Evolutionary conservation across 2,113 vertebrate genomes (phyloP).

Genomic region (Petromus typicus): DNA sequence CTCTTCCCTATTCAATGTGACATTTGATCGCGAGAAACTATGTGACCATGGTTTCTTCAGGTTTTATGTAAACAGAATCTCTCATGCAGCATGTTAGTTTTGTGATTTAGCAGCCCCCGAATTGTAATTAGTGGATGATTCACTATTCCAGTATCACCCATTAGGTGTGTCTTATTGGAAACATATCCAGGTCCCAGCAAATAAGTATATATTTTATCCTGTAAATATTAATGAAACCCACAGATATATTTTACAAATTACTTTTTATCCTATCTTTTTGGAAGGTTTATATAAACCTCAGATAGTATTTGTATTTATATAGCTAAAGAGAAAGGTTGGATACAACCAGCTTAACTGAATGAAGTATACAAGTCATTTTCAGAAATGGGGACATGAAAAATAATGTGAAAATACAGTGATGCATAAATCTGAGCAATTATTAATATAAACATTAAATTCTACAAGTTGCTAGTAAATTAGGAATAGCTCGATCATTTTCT

Average conservation of each 20-base stretch:
- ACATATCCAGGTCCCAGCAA: not conserved
- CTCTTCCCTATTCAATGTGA: not conserved
- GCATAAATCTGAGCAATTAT: not conserved
- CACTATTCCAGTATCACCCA: not conserved
- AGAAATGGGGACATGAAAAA: not conserved
- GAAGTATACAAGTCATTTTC: not conserved
- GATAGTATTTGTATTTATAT: not conserved
- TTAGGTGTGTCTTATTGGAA: not conserved
- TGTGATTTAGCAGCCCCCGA: not conserved
- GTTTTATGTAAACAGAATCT: not conserved
- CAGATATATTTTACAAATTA: not conserved
- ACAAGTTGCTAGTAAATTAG: not conserved
- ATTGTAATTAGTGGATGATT: not conserved
- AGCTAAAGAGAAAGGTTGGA: not conserved
- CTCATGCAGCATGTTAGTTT: not conserved
- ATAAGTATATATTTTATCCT: not conserved
- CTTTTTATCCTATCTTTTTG: not conserved
- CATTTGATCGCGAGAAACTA: not conserved
- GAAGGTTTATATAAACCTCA: not conserved
- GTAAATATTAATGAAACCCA: not conserved
- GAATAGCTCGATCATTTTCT: constrained; percentile 48
- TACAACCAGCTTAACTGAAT: not conserved
- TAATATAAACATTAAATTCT: not conserved
- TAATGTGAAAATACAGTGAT: not conserved
- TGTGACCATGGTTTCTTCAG: not conserved